A percentile compares a stretch with the other conserved stretches of the same genome.
Conservation (phyloP, 1,140 invertebrate species). For the Diachasmimorpha longicaudata region DNA sequence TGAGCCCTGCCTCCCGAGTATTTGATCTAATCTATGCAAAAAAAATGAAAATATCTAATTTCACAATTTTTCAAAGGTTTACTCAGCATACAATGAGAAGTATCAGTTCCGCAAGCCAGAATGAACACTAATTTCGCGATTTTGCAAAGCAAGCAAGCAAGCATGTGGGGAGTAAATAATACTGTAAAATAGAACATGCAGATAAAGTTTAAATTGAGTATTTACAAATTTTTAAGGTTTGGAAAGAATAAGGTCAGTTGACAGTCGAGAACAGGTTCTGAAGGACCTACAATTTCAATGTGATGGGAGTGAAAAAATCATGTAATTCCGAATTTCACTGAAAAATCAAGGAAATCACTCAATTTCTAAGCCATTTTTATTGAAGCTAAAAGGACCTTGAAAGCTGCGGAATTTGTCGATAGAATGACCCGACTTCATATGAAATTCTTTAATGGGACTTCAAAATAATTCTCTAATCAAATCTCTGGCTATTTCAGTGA, state of each 20-base stretch:
- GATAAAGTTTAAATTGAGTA: background rate
- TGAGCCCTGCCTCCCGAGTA: conserved; percentile 90
- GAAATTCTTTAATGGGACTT: too few relatives aligned
- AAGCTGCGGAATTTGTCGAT: too few relatives aligned
- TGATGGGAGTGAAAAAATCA: too few relatives aligned
- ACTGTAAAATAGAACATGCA: background rate
- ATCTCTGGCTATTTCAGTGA: too few relatives aligned
- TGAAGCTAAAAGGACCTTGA: too few relatives aligned
- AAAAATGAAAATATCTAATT: conserved; percentile 14
- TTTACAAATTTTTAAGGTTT: background rate
- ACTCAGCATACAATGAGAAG: background rate
- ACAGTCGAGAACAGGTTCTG: too few relatives aligned
- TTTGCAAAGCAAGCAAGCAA: background rate
- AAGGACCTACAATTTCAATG: too few relatives aligned
- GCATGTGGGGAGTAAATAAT: background rate
- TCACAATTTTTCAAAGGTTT: background rate
- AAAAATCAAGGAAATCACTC: too few relatives aligned
- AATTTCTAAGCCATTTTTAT: too few relatives aligned
- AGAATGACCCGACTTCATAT: too few relatives aligned
- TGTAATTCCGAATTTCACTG: too few relatives aligned
- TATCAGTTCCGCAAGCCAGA: background rate
- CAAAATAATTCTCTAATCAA: too few relatives aligned
- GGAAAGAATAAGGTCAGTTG: background rate
- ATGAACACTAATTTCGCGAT: background rate
- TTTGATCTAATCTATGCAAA: conserved; percentile 83